These are phyloP conservation scores for Neria commutata DNA, from an alignment of 2,888 invertebrate species.

Conservation along the genomic window DNA sequence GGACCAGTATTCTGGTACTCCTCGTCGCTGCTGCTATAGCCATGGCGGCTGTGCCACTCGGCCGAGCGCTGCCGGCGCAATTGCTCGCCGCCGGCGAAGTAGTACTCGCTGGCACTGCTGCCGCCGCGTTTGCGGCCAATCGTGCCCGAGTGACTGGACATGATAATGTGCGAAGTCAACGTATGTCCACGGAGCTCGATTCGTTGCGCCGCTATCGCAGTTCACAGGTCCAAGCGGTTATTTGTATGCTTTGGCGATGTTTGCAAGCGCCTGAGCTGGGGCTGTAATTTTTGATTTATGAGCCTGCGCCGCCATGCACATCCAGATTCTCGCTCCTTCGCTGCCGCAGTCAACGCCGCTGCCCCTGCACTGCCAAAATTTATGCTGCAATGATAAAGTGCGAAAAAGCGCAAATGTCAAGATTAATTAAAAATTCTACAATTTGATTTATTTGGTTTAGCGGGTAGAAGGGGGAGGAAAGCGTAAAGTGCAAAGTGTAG, in stretches of 20 bases:
- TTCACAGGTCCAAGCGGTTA: constrained; percentile 10
- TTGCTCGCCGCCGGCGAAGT: constrained; percentile 55
- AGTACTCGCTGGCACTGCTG: constrained; percentile 57
- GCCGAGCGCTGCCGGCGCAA: constrained; percentile 65
- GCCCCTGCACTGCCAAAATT: neutral
- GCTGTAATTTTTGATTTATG: neutral
- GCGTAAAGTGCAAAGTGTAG: neutral
- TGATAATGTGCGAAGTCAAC: constrained; percentile 40
- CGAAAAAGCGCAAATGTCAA: neutral
- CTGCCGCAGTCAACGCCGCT: too few relatives aligned
- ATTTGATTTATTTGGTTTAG: neutral
- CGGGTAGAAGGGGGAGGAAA: neutral
- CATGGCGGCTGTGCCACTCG: constrained; percentile 66
- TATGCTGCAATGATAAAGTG: neutral
- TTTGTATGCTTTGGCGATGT: too few relatives aligned
- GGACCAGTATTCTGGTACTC: constrained; percentile 64
- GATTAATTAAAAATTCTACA: neutral
- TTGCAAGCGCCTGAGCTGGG: neutral
- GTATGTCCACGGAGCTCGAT: too few relatives aligned
- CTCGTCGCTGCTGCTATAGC: constrained; percentile 66
- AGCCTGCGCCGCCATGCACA: neutral
- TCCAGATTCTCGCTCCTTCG: neutral
- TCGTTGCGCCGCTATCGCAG: too few relatives aligned
- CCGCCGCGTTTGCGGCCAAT: constrained; percentile 61
- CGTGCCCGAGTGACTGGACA: constrained; percentile 62